Evolutionary conservation across 2,888 invertebrate genomes (phyloP).

Genomic region (Glomeris marginata): DNA sequence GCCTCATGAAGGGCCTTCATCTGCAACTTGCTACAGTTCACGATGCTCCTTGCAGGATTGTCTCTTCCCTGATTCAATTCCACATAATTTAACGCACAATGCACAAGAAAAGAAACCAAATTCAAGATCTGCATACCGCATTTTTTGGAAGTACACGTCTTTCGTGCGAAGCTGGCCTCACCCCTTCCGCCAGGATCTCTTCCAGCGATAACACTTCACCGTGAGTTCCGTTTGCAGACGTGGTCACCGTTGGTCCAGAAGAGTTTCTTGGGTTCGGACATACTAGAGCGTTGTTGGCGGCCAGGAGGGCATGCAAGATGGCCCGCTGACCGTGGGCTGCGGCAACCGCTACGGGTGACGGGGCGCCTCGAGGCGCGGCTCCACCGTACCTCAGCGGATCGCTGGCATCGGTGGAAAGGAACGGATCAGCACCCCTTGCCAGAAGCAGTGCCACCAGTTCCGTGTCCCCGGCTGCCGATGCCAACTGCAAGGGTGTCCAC

Average conservation of each 20-base stretch:
- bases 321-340: conserved; percentile 73
- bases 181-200: conserved; percentile 78
- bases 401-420: conserved; percentile 65
- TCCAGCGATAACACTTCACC: conserved; percentile 69
- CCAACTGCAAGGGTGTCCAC: conserved; percentile 71
- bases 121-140: no score
- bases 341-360: conserved; percentile 75
- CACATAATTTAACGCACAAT: no score
- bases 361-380: conserved; percentile 71
- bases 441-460: conserved; percentile 65
- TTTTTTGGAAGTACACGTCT: conserved; percentile 11
- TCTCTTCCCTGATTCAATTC: background rate
- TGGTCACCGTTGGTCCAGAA: background rate
- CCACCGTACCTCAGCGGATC: conserved; percentile 73
- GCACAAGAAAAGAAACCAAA: no score
- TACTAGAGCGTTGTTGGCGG: conserved; percentile 44
- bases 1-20: conserved; percentile 76
- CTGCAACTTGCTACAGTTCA: conserved; percentile 54
- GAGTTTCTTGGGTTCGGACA: conserved; percentile 25
- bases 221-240: conserved; percentile 33
- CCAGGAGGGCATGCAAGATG: conserved; percentile 58
- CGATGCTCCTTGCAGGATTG: conserved; percentile 13
- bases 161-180: conserved; percentile 19
- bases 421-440: conserved; percentile 74
- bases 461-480: conserved; percentile 62